Evolutionary conservation across 2,113 vertebrate species (phyloP), one percentile per base, ranked within the genome.

Genomic region (Nibea albiflora): DNA sequence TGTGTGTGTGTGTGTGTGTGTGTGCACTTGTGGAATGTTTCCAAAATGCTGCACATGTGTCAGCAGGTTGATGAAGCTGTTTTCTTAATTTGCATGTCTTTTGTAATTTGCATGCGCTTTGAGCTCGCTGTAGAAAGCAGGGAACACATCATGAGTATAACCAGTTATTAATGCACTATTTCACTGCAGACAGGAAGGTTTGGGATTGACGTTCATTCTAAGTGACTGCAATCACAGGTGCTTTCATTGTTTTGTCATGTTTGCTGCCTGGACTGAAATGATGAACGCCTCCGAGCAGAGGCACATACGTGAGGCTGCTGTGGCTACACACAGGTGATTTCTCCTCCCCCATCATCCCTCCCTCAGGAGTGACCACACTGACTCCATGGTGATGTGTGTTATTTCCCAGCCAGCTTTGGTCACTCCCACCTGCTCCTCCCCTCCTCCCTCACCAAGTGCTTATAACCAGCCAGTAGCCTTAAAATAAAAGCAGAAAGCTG

Each of bases 331-430:
- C 74, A 84, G 62, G 74, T 83, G 67, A 63, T 46, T 31, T 63
- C 35, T 56, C 15, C 31, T 14, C 44, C 22, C n/a, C 70, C 28
- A n/a, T 53, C 63, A 46, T 60, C 80, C 54, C 68, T 88, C 86
- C 76, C 83, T 60, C 80, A 68, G 83, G 74, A 35, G 26, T 31
- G 19, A 26, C 54, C 47, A 60, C 46, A 63, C 70, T 11, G 15
- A 56, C 89, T 91, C 88, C 85, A 86, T 89, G 89, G 90, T 87
- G 89, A 92, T 87, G 56, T 35, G 50, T 83, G 68, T 50, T 76
- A 70, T 73, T 75, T 67, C 68, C 79, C 79, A 73, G 64, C 76
- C 44, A 67, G 35, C 80, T 78, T 20, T 53, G 76, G 89, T 53
- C 87, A 88, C 90, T n/a, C 94, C 94, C 80, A 83, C 92, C 60